Evolutionary conservation across 2,113 vertebrate genomes (phyloP).

Genomic region (Aptenodytes patagonicus): DNA sequence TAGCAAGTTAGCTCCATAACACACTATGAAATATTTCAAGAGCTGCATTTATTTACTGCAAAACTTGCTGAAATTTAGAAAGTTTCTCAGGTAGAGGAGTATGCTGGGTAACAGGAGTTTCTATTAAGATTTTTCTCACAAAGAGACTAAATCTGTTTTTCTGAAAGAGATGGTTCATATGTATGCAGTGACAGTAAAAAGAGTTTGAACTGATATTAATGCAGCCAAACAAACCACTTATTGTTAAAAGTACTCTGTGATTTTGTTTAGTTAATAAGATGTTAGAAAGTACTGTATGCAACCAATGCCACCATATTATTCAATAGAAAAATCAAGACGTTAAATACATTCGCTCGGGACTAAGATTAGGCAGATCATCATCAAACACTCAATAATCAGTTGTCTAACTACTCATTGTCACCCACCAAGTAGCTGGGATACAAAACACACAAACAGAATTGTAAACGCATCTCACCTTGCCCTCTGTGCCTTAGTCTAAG

Average conservation of each 20-base stretch:
- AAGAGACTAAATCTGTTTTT: background rate
- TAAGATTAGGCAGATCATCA: background rate
- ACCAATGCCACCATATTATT: background rate
- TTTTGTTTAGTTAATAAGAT: conserved; percentile 26
- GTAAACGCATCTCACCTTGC: background rate
- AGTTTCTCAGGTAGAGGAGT: background rate
- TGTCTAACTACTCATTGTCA: conserved; percentile 15
- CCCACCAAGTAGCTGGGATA: background rate
- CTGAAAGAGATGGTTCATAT: background rate
- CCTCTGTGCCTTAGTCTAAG: background rate
- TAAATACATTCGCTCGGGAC: background rate
- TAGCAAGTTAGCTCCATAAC: background rate
- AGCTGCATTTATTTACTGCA: background rate
- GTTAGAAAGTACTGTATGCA: background rate
- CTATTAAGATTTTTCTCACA: background rate
- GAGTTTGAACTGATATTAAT: background rate
- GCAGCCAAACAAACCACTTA: conserved; percentile 31
- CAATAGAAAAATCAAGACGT: background rate
- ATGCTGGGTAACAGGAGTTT: background rate
- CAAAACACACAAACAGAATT: conserved; percentile 15
- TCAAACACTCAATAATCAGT: conserved; percentile 41
- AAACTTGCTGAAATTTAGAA: background rate
- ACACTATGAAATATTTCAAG: background rate
- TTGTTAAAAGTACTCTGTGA: background rate
- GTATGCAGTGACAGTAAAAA: background rate